A percentile compares a stretch with the other conserved stretches of the same genome.
These are phyloP conservation scores for Drosophila parabipectinata DNA, from an alignment of 1,140 invertebrate species.

Conservation along the genomic window DNA sequence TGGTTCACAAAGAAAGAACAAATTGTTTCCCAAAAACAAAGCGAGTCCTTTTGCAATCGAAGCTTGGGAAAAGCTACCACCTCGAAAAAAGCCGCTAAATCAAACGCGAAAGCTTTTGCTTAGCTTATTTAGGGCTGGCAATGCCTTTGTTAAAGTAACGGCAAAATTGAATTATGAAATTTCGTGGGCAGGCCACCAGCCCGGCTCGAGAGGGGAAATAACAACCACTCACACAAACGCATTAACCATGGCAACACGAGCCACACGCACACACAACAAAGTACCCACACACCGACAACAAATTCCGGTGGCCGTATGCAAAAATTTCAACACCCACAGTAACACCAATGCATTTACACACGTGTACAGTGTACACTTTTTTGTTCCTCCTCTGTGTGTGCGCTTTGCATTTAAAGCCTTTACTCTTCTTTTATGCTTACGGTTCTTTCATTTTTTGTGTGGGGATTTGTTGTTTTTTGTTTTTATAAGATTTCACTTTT, in stretches of 20 bases:
- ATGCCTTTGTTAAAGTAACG: conserved; percentile 57
- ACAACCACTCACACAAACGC: background rate
- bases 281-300: conserved; percentile 25
- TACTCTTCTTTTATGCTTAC: conserved; percentile 20
- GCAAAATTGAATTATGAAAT: conserved; percentile 8
- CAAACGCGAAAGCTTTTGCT: conserved; percentile 22
- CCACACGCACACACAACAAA: background rate
- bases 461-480: conserved; percentile 16
- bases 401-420: conserved; percentile 65
- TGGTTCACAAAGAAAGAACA: background rate
- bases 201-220: background rate
- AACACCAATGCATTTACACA: conserved; percentile 6
- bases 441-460: conserved; percentile 12
- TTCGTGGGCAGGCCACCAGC: background rate
- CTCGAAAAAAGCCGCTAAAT: conserved; percentile 7
- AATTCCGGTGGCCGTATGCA: conserved; percentile 48
- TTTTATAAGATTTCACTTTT: conserved; percentile 35
- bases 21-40: background rate
- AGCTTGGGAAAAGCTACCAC: conserved; percentile 9
- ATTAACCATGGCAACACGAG: background rate
- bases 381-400: conserved; percentile 34
- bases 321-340: conserved; percentile 13
- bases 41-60: background rate
- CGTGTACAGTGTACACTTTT: conserved; percentile 19
- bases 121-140: conserved; percentile 50